Conservation (phyloP, 2,888 invertebrate species). For the Xestia ashworthii region DNA sequence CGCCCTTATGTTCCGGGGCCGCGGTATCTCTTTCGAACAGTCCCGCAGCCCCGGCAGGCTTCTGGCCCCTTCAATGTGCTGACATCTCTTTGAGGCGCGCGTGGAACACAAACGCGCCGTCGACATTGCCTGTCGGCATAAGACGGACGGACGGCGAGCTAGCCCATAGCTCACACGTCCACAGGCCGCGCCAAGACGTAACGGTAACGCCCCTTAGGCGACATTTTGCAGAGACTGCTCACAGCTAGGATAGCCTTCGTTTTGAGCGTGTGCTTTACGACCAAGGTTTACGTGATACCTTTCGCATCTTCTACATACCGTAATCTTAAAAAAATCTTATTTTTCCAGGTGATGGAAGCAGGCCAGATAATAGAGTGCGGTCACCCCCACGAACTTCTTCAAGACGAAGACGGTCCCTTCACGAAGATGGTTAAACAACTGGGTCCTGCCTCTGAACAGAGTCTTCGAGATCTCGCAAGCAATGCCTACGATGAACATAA, state of each 20-base stretch:
- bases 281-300: not conserved
- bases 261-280: not conserved
- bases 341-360: slow-evolving; percentile 89
- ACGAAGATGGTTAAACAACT: slow-evolving; percentile 92
- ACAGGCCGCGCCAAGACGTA: too few species aligned
- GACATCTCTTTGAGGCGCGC: too few species aligned
- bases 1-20: too few species aligned
- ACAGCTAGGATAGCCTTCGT: not conserved
- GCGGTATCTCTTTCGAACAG: too few species aligned
- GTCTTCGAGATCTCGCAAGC: slow-evolving; percentile 82
- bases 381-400: slow-evolving; percentile 92
- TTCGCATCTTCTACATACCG: not conserved
- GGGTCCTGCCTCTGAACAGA: slow-evolving; percentile 87
- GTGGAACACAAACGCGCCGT: too few species aligned
- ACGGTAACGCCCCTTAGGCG: not conserved
- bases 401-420: slow-evolving; percentile 90
- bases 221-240: not conserved
- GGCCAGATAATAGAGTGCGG: slow-evolving; percentile 93
- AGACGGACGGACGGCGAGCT: too few species aligned
- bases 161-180: too few species aligned
- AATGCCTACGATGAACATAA: slow-evolving; percentile 83
- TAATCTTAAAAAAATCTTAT: not conserved
- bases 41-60: not conserved
- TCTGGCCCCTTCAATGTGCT: too few species aligned
- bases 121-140: too few species aligned